Conservation (phyloP, 2,113 vertebrate genomes). For the Antechinus flavipes region DNA sequence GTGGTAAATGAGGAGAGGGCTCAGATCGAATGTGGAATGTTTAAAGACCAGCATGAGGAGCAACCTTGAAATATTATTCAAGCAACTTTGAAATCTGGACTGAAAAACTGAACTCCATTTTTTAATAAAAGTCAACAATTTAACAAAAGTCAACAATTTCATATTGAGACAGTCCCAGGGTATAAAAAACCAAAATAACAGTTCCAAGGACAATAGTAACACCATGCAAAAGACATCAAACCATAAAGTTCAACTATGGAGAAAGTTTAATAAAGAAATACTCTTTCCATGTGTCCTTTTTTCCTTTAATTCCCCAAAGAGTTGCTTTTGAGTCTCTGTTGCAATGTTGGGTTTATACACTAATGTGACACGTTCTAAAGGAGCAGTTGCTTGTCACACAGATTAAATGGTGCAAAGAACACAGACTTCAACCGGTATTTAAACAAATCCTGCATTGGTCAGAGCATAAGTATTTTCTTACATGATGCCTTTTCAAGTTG, state of each 20-base stretch:
- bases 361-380: slow-evolving; percentile 2
- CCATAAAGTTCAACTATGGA: not conserved
- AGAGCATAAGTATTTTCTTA: slow-evolving; percentile 15
- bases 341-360: not conserved
- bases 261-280: slow-evolving; percentile 13
- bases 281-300: slow-evolving; percentile 63
- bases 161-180: not conserved
- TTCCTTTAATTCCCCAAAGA: slow-evolving; percentile 6
- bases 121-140: not conserved
- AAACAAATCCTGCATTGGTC: not conserved
- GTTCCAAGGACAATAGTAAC: not conserved
- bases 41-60: not conserved
- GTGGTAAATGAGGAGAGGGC: slow-evolving; percentile 1
- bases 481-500: not conserved
- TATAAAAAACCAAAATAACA: not conserved
- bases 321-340: not conserved
- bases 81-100: not conserved
- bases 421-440: not conserved
- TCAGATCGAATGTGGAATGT: fast-evolving
- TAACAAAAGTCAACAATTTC: not conserved
- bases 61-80: no score
- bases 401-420: not conserved
- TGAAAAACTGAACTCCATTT: not conserved
- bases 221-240: slow-evolving; percentile 6
- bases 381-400: not conserved